phyloP scores from a whole-genome alignment of 2,113 vertebrate species.

The Pedionomus torquatus region DNA sequence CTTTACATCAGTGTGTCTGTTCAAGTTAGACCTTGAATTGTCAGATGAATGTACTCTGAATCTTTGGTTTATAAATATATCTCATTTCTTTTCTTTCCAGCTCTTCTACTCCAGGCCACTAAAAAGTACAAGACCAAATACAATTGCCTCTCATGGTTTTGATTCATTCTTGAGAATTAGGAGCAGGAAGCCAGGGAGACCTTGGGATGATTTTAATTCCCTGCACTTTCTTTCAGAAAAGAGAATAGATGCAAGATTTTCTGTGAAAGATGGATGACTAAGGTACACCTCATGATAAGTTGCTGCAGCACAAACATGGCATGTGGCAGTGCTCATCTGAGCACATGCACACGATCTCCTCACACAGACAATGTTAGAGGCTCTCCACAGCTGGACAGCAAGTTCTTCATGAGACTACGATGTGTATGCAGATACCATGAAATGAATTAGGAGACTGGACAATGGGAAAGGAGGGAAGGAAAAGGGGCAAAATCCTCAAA shows the following conservation, averaged over 20 bases:
- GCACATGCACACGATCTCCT: neutral
- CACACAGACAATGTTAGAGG: neutral
- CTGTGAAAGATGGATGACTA: neutral
- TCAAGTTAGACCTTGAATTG: neutral
- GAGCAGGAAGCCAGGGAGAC: constrained; percentile 19
- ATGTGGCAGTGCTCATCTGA: neutral
- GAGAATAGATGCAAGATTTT: neutral
- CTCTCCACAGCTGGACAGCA: neutral
- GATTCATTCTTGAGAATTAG: constrained; percentile 20
- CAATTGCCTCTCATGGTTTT: neutral
- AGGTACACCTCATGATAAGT: neutral
- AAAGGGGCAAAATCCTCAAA: neutral
- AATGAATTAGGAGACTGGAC: neutral
- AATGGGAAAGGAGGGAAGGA: neutral
- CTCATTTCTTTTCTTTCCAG: neutral
- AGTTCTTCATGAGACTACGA: neutral
- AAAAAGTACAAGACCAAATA: neutral
- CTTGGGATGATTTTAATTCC: constrained; percentile 29
- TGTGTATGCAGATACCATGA: neutral
- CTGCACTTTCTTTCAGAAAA: neutral
- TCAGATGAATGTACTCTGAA: neutral
- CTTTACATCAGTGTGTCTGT: neutral
- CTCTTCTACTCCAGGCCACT: neutral
- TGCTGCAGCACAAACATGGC: neutral
- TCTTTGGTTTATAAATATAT: neutral